phyloP scores from a whole-genome alignment of 1,140 invertebrate genomes.

The Tetragonula clypearis region DNA sequence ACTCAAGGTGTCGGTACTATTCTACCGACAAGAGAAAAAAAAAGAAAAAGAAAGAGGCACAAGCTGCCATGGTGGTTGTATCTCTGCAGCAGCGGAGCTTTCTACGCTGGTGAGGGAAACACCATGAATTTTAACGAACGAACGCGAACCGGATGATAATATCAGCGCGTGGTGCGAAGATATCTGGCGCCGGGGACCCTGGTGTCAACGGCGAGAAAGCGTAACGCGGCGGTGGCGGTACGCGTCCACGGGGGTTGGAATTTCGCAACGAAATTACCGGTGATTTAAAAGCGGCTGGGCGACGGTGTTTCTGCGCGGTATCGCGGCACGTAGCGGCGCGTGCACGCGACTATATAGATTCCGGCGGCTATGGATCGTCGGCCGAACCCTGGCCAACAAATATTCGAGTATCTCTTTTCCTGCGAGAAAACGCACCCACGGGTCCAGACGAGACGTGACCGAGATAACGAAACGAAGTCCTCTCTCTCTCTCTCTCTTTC shows the following conservation, averaged over 20 bases:
- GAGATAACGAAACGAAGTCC: constrained; percentile 60
- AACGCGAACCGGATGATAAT: constrained; percentile 44
- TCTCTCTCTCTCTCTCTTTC: background rate
- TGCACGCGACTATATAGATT: constrained; percentile 51
- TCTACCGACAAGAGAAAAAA: background rate
- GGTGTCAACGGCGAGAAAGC: constrained; percentile 38
- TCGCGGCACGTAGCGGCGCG: constrained; percentile 1
- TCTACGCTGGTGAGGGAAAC: background rate
- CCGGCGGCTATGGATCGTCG: constrained; percentile 57
- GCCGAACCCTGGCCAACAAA: constrained; percentile 56
- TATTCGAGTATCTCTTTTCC: constrained; percentile 67
- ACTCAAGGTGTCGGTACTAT: background rate
- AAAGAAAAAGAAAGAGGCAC: background rate
- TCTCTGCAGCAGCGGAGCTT: background rate
- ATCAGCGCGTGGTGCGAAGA: constrained; percentile 16
- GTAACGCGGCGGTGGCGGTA: constrained; percentile 22
- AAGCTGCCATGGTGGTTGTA: background rate
- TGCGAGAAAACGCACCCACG: constrained; percentile 54
- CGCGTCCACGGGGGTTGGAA: constrained; percentile 6
- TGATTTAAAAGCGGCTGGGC: constrained; percentile 42
- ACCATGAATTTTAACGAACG: constrained; percentile 54
- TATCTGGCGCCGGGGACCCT: constrained; percentile 8
- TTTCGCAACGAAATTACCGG: constrained; percentile 42
- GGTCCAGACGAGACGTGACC: constrained; percentile 64
- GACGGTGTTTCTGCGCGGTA: background rate